Evolutionary conservation across 2,113 vertebrate genomes (phyloP), one percentile per base, ranked within the genome.

Genomic region (Martes martes): DNA sequence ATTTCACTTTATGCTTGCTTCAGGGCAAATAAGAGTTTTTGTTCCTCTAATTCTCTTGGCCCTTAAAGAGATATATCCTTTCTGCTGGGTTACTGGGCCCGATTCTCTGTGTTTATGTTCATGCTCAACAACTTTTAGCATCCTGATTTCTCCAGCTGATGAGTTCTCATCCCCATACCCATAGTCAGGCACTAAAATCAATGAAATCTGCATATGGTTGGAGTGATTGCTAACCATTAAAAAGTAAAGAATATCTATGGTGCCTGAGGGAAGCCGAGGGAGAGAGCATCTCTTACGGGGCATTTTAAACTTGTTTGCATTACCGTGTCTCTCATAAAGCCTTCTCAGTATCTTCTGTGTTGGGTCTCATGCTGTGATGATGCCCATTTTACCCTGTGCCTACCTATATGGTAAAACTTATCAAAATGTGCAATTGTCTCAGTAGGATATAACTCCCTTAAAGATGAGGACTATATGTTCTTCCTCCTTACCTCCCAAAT

Each of bases 1-100:
- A 89, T 23, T 96, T 95, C 82, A 83, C 36, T 71, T 95, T 83
- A 13, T 95, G 28, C 7, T 28, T 11, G 63, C 63, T 67, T 67
- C 31, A 84, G 73, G 28, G 8, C 47, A 76, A 63, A 45, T 47
- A 45, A 9, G 2, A 50, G 5, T 42, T 80, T 45, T 18, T 50
- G 1, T 79, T 76, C 23, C 21, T 84, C 9, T 57, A 15, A 71
- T 78, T 86, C 16, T 59, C 13, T 55, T 81, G 65, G 31, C 33
- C 16, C 7, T 24, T 92, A 71, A 16, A 11, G 57, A 33, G 57
- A 50, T 63, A 6, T 1, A 45, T 69, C 9, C 65, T 74, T 89
- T 57, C 28, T 76, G 69, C 24, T 39, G 39, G n/a, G 18, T 94
- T 74, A 89, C 33, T 59, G 42, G 57, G 42, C n/a, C 13, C 18